Conservation (phyloP, 1,140 invertebrate species). For the Rhynchophorus ferrugineus region DNA sequence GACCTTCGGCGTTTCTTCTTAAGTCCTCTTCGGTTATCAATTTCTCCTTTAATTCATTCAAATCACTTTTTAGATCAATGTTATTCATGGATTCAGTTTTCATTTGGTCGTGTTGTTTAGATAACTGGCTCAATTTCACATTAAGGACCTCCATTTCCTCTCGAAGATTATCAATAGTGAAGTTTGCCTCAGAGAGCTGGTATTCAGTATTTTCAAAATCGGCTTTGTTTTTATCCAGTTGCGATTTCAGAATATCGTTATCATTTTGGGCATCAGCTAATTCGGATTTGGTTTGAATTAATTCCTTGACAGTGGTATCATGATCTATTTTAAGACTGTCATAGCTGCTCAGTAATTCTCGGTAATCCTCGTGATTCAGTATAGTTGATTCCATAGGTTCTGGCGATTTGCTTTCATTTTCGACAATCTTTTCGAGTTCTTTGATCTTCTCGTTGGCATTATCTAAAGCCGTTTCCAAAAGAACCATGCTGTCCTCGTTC, state of each 20-base stretch:
- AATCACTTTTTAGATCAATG: conserved; percentile 30
- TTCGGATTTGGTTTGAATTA: conserved; percentile 37
- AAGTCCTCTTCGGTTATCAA: conserved; percentile 27
- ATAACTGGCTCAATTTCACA: conserved; percentile 34
- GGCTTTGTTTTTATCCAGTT: conserved; percentile 41
- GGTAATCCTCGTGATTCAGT: conserved; percentile 21
- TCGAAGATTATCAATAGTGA: conserved; percentile 32
- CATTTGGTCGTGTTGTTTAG: conserved; percentile 34
- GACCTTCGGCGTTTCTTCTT: conserved; percentile 25
- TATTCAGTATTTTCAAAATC: conserved; percentile 44
- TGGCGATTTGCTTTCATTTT: conserved; percentile 4
- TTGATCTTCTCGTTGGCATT: conserved; percentile 33
- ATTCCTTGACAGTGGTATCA: conserved; percentile 39
- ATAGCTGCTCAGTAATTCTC: conserved; percentile 25
- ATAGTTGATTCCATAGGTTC: conserved; percentile 13
- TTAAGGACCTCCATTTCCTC: conserved; percentile 38
- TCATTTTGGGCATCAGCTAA: conserved; percentile 31
- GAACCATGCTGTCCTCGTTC: conserved; percentile 54
- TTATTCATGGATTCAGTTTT: conserved; percentile 35
- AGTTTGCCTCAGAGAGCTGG: conserved; percentile 37
- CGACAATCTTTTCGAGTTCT: conserved; percentile 32
- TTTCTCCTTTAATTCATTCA: conserved; percentile 30
- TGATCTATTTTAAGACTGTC: conserved; percentile 38
- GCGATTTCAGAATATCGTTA: conserved; percentile 30
- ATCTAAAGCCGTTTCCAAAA: conserved; percentile 53